These are phyloP conservation scores for Microplitis demolitor DNA, from an alignment of 1,140 invertebrate species.

Conservation along the genomic window DNA sequence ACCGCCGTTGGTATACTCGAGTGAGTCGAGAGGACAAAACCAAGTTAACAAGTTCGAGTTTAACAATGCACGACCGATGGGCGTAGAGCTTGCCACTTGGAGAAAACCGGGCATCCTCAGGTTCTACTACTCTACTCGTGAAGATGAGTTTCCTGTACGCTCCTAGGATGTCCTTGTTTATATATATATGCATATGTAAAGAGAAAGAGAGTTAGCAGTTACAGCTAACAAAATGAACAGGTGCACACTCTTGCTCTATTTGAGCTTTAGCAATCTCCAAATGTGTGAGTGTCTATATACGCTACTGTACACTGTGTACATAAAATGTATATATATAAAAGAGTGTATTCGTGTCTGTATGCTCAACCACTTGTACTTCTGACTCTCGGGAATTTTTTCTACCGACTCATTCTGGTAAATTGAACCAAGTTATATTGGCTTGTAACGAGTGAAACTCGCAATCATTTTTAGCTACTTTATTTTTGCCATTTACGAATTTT, in stretches of 20 bases:
- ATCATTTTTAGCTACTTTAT: slow-evolving; percentile 1
- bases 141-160: slow-evolving; percentile 7
- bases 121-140: not conserved
- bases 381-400: not conserved
- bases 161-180: not conserved
- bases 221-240: slow-evolving; percentile 9
- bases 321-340: not conserved
- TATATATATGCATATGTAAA: not conserved
- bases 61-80: slow-evolving; percentile 33
- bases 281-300: slow-evolving; percentile 11
- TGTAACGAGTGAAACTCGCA: slow-evolving; percentile 1
- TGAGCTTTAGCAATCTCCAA: slow-evolving; percentile 8
- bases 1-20: not conserved
- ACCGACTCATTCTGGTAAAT: slow-evolving; percentile 11
- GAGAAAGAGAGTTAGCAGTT: not conserved
- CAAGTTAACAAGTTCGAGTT: slow-evolving; percentile 35
- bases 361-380: not conserved
- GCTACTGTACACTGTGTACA: not conserved
- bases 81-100: slow-evolving; percentile 21
- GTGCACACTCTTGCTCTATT: not conserved
- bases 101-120: slow-evolving; percentile 1
- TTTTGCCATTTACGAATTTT: not conserved
- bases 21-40: slow-evolving; percentile 23
- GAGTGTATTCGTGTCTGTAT: not conserved
- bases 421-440: slow-evolving; percentile 14